Evolutionary conservation across 2,113 vertebrate genomes (phyloP), one percentile per base, ranked within the genome.

Genomic region (Cettia cetti): DNA sequence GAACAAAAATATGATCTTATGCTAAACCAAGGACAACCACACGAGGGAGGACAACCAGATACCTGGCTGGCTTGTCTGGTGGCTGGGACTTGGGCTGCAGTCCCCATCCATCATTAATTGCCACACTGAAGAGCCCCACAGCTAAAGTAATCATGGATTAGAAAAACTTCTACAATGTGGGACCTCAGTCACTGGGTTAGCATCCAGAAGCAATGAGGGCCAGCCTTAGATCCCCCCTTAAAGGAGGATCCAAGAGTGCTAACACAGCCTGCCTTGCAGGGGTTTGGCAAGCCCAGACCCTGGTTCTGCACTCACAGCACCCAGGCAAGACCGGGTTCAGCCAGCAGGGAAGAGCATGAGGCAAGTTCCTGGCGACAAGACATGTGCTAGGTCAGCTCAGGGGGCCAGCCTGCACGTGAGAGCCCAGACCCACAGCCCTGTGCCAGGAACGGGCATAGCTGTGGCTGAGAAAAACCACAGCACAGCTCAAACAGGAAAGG

Each of bases 271-370:
- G 27, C 1, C 10, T 14, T 26, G 30, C 77, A 60, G 37, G 15
- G 20, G 4, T 42, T 86, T 59, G 66, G 57, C 82, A 66, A 59
- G 59, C 8, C 21, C 6, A 3, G 18, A 7, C 11, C 31, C 13
- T 3, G 0, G 20, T 15, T 57, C 66, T 0, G 2, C 4, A 1
- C 20, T 23, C 8, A 2, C 27, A 39, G 44, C 42, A 13, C 18
- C 30, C 21, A 61, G 60, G n/a, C 20, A 33, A 42, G 23, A 37
- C 31, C 60, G 22, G 35, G n/a, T 26, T 82, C 56, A 75, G 27
- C 47, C 53, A 80, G 39, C 39, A 76, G 18, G 15, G 15, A 56
- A 35, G 45, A 23, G 27, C 42, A 40, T n/a, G 5, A 5, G 19
- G 39, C 14, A 74, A 30, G 14, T 11, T 82, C 56, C 21, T 23